A percentile compares a stretch with the other conserved stretches of the same genome.
Evolutionary conservation across 2,113 vertebrate species (phyloP).

Genomic region (Pedionomus torquatus): DNA sequence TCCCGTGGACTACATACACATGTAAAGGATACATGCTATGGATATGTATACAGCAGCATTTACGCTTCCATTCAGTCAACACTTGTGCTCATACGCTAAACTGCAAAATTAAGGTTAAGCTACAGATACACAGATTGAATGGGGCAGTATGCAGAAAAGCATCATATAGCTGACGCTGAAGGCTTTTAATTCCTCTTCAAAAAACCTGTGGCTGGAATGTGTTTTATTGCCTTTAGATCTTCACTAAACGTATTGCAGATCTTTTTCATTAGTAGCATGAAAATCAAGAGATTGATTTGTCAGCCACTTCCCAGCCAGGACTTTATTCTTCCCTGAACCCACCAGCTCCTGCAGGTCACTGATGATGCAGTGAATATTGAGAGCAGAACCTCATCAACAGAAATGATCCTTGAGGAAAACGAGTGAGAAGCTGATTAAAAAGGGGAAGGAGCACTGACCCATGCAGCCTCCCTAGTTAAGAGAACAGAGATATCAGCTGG

Average conservation of each 20-base stretch:
- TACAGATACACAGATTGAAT: not conserved
- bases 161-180: not conserved
- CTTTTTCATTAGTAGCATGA: not conserved
- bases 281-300: not conserved
- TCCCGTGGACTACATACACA: not conserved
- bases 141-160: not conserved
- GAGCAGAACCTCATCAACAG: not conserved
- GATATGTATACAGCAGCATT: rapidly evolving
- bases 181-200: not conserved
- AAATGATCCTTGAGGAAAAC: not conserved
- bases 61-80: not conserved
- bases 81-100: not conserved
- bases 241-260: not conserved
- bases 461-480: not conserved
- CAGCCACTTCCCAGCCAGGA: not conserved
- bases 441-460: not conserved
- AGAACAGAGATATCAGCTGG: not conserved
- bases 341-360: not conserved
- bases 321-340: not conserved
- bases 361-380: rapidly evolving
- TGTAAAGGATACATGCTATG: not conserved
- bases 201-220: not conserved
- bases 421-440: not conserved
- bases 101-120: not conserved
- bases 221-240: not conserved